These are phyloP conservation scores for Drosophila ustulata DNA, from an alignment of 2,888 invertebrate genomes.

Conservation along the genomic window DNA sequence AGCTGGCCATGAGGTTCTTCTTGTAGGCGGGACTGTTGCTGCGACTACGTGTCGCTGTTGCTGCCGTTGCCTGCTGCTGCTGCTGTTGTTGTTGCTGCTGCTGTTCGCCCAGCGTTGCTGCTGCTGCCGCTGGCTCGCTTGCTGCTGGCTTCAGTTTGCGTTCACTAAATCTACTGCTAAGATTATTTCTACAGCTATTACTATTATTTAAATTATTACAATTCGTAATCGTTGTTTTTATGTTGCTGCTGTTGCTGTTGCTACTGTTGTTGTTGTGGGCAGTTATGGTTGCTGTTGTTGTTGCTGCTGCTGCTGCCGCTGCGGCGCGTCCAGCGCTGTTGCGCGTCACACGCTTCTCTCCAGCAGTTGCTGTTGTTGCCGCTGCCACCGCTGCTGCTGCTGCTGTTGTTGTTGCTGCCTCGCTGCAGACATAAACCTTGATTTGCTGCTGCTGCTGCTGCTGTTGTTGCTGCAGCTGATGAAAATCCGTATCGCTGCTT, in stretches of 20 bases:
- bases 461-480: constrained; percentile 27
- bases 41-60: constrained; percentile 42
- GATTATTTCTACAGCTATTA: constrained; percentile 69
- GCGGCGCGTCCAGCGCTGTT: constrained; percentile 61
- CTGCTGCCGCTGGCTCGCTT: constrained; percentile 54
- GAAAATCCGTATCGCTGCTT: constrained; percentile 65
- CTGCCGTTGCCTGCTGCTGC: constrained; percentile 39
- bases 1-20: constrained; percentile 83
- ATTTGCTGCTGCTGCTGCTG: constrained; percentile 33
- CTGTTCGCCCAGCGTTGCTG: constrained; percentile 35
- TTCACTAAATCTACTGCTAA: constrained; percentile 72
- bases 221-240: constrained; percentile 76
- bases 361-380: constrained; percentile 23
- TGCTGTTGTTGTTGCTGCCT: constrained; percentile 25
- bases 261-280: constrained; percentile 43
- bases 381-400: constrained; percentile 23
- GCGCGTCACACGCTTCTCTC: constrained; percentile 70
- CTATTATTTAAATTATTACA: constrained; percentile 79
- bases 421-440: constrained; percentile 30
- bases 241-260: constrained; percentile 47
- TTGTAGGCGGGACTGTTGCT: constrained; percentile 77
- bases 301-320: constrained; percentile 32
- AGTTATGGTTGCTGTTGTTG: constrained; percentile 41
- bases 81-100: constrained; percentile 47
- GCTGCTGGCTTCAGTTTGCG: constrained; percentile 58